phyloP scores from a whole-genome alignment of 2,888 invertebrate species.

The Diabrotica balteata region DNA sequence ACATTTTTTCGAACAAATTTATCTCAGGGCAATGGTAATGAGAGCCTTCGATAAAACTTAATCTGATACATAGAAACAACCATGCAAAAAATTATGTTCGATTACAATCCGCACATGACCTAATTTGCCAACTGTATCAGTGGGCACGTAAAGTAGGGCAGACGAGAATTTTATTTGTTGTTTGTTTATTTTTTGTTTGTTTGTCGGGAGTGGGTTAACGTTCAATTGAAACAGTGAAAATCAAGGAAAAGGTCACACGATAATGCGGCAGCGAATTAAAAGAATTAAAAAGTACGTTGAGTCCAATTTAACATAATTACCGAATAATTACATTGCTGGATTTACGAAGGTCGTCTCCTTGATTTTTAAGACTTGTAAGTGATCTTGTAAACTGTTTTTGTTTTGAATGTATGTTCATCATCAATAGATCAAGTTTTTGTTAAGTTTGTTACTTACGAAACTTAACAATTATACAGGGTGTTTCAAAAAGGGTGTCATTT shows the following conservation, averaged over 20 bases:
- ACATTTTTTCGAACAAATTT: too few species aligned
- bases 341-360: too few species aligned
- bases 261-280: background rate
- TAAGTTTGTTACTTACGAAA: too few species aligned
- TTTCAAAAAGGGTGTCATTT: too few species aligned
- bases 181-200: background rate
- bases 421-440: too few species aligned
- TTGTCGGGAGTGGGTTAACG: background rate
- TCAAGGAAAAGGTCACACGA: constrained; percentile 3
- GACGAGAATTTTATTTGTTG: background rate
- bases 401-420: too few species aligned
- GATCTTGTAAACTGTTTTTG: too few species aligned
- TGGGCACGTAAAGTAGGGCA: constrained; percentile 2
- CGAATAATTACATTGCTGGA: too few species aligned
- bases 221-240: constrained; percentile 2
- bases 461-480: too few species aligned
- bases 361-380: too few species aligned
- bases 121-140: background rate
- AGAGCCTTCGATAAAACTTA: background rate
- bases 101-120: constrained; percentile 1
- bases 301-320: too few species aligned
- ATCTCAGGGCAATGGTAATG: too few species aligned
- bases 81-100: background rate
- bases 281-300: background rate
- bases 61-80: background rate